A percentile compares a stretch with the other conserved stretches of the same genome.
Evolutionary conservation across 2,113 vertebrate species (phyloP).

Genomic region (Gymnorhina tibicen): DNA sequence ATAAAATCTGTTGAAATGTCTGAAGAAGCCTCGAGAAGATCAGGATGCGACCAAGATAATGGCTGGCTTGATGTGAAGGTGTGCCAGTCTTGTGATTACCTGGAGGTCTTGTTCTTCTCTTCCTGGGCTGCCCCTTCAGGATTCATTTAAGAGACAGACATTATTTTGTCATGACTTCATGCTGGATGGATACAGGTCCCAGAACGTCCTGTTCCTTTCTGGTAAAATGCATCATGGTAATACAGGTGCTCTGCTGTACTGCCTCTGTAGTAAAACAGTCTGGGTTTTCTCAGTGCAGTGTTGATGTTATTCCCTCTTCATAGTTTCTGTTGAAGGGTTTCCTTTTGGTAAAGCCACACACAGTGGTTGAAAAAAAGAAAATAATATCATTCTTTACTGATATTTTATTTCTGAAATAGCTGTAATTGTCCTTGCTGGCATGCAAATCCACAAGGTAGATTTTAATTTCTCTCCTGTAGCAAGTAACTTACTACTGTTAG

Average conservation of each 20-base stretch:
- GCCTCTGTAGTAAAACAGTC: not conserved
- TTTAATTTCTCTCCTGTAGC: not conserved
- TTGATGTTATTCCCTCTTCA: not conserved
- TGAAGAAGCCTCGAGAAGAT: not conserved
- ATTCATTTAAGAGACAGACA: not conserved
- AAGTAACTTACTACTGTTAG: not conserved
- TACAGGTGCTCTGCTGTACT: not conserved
- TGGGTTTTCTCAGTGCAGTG: not conserved
- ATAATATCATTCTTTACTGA: not conserved
- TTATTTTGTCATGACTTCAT: not conserved
- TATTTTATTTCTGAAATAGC: not conserved
- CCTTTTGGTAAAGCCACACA: not conserved
- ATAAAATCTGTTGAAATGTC: not conserved
- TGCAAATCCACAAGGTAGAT: not conserved
- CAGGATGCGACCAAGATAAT: not conserved
- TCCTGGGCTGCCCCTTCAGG: not conserved
- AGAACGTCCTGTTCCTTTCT: not conserved
- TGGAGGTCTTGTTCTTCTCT: not conserved
- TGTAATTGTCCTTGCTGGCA: not conserved
- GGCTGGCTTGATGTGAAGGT: not conserved
- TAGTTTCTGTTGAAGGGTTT: not conserved
- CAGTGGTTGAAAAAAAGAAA: not conserved
- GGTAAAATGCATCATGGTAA: not conserved
- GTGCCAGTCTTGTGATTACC: not conserved
- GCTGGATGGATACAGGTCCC: not conserved